Base-by-base conservation (phyloP, 1,140 invertebrate genomes). In the Trachymyrmex septentrionalis region DNA sequence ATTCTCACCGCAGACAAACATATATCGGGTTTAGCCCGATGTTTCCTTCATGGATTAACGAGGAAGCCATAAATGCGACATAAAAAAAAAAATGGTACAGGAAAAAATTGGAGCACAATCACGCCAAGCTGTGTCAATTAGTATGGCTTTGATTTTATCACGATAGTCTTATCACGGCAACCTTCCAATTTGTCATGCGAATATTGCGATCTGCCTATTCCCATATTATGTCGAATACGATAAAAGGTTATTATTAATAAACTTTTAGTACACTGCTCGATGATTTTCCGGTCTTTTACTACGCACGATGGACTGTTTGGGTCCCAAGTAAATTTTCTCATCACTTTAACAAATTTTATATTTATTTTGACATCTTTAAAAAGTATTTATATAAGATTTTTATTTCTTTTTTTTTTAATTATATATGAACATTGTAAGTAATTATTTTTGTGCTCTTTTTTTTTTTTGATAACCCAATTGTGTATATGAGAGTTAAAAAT, bases 11-110 rank as follows among this genome's bases (percentile, higher is more conserved):
- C 55, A 10, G 19, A 61, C 55, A 9, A 59, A 71, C 21, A 63
- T 69, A 24, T 12, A 9, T 73, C 59, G 14, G 12, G 34, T 1
- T 16, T 3, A 27, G 12, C 3, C 0, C 14, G 19, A 61, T 21
- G 7, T 67, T 34, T 75, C 24, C 59, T 72, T 63, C 2, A 82
- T 59, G 53, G 14, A 53, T 66, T 55, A 69, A 69, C 30, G 2
- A 48, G 9, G 24, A 73, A 30, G 16, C 21, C 50, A n/a, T 59
- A 34, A 75, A 21, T 19, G 14, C n/a, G 38, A 48, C 7, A 7
- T 55, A 34, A 78, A 67, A 21, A 67, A 66, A 44, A 78, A 55
- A 24, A 71, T 21, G 1, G 0, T 12, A 34, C 14, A 9, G 9
- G n/a, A 48, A 14, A 64, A 34, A 38, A 67, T 21, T 57, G 27